Conservation (phyloP, 2,888 invertebrate species). For the Proisotoma minuta region DNA sequence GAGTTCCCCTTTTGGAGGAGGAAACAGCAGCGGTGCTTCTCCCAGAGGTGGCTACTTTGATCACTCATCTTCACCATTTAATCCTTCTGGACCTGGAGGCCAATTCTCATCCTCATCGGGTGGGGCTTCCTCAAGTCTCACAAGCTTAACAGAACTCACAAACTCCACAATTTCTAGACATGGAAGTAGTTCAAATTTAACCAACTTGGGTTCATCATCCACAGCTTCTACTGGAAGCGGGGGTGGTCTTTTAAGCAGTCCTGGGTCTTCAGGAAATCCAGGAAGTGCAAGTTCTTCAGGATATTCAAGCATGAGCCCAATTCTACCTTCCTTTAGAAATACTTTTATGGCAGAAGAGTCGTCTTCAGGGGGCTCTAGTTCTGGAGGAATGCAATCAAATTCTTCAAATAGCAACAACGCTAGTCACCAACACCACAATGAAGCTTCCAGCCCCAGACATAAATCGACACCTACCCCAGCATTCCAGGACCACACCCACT, state of each 20-base stretch:
- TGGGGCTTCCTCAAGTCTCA: slow-evolving; percentile 16
- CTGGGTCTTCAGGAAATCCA: slow-evolving; percentile 29
- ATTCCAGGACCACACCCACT: slow-evolving; percentile 55
- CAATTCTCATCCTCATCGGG: background rate
- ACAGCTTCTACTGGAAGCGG: slow-evolving; percentile 14
- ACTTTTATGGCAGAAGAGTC: slow-evolving; percentile 47
- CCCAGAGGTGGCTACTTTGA: slow-evolving; percentile 36
- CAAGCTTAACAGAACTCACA: slow-evolving; percentile 33
- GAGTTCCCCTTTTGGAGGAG: no score
- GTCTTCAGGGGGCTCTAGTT: slow-evolving; percentile 34
- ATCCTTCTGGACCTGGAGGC: slow-evolving; percentile 6
- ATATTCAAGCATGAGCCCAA: slow-evolving; percentile 43
- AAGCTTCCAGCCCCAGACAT: no score
- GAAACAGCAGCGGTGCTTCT: no score
- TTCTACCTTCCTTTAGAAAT: slow-evolving; percentile 46
- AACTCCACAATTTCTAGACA: slow-evolving; percentile 25
- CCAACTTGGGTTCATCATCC: background rate
- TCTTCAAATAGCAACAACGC: no score
- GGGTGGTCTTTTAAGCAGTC: slow-evolving; percentile 12
- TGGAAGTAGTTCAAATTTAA: slow-evolving; percentile 12
- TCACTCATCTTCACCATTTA: slow-evolving; percentile 25
- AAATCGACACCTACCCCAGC: slow-evolving; percentile 53
- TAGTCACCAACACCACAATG: no score
- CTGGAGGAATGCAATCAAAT: no score
- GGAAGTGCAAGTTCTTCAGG: slow-evolving; percentile 30